phyloP scores from a whole-genome alignment of 2,113 vertebrate species.

The Crotalus horridus region DNA sequence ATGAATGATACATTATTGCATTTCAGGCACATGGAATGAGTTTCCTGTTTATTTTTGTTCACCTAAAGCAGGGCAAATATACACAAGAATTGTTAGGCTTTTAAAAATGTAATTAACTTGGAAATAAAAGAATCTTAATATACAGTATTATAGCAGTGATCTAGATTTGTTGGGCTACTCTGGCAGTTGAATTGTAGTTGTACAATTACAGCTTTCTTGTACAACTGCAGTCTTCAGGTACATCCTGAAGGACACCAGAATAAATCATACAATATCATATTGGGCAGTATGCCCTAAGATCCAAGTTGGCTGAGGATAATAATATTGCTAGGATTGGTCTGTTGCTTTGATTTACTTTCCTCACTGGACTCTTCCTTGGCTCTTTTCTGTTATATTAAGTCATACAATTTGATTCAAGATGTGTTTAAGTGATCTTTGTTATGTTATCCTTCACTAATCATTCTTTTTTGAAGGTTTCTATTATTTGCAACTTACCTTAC shows the following conservation, averaged over 20 bases:
- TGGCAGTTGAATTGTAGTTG: background rate
- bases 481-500: background rate
- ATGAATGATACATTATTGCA: background rate
- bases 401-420: background rate
- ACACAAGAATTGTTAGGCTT: background rate
- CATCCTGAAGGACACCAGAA: background rate
- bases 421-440: background rate
- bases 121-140: background rate
- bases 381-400: background rate
- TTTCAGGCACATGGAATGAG: background rate
- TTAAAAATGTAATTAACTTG: background rate
- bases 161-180: background rate
- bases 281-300: background rate
- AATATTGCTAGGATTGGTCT: background rate
- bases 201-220: background rate
- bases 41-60: background rate
- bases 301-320: background rate
- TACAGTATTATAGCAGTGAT: background rate
- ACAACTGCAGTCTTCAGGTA: background rate
- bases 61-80: background rate
- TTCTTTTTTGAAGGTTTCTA: background rate
- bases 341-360: background rate
- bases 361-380: background rate
- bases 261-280: background rate
- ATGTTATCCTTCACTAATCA: background rate